Conservation (phyloP, 2,797 vertebrate species). For the Periparus ater region DNA sequence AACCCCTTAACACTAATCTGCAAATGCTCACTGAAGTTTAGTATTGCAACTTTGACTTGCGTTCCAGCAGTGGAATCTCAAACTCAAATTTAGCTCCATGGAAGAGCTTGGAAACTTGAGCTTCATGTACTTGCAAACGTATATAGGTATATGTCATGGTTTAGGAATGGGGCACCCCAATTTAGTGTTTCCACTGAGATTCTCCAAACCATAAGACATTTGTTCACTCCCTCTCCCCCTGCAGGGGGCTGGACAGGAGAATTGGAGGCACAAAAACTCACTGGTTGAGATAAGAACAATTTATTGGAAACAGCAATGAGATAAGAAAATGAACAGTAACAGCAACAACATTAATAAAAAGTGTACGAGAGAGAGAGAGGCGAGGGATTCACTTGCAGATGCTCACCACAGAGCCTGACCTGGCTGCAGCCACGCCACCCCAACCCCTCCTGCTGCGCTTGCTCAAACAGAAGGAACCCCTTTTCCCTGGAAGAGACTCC, state of each 20-base stretch:
- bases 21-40: background rate
- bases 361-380: too few relatives aligned
- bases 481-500: background rate
- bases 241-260: background rate
- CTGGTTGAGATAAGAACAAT: background rate
- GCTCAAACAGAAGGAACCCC: background rate
- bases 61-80: background rate
- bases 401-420: background rate
- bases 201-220: background rate
- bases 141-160: accelerated
- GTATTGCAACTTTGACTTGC: background rate
- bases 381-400: background rate
- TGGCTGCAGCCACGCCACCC: background rate
- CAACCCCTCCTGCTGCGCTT: accelerated
- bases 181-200: background rate
- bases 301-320: background rate
- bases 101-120: background rate
- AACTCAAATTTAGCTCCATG: background rate
- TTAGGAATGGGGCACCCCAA: background rate
- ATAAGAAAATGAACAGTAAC: background rate
- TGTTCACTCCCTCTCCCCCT: background rate
- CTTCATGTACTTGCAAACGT: accelerated
- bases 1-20: background rate
- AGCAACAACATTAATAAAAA: background rate
- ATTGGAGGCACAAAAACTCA: background rate